Evolutionary conservation across 2,888 invertebrate genomes (phyloP), one percentile per base, ranked within the genome.

Genomic region (Euclidia mi): DNA sequence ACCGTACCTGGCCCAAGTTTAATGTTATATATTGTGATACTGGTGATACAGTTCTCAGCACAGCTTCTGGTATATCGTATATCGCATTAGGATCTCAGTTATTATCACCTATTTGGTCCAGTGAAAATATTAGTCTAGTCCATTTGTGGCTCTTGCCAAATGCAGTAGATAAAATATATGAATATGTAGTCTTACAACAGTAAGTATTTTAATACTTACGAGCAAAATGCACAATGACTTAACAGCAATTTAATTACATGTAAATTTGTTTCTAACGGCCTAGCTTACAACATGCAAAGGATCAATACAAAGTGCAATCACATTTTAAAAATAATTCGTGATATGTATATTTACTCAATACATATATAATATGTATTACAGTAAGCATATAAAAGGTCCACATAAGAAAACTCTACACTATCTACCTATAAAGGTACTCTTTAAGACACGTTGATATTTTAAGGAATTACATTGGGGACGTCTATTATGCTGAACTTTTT

Each of bases 401-500:
- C 62, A 62, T 78, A 80, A 78, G 76, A 81, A 82, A 78, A 69
- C 29, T 66, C 76, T 74, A 74, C 71, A 72, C 81, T 87, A 88
- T 76, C 82, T 89, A 90, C 84, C 86, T 90, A 90, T 82, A 81
- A 90, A 93, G 92, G 92, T 92, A 92, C 92, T 88, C 76, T 79
- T 34, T 92, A 92, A 92, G 92, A 92, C 93, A 94, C 92, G 88
- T 89, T 85, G 85, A 56, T 82, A 86, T 79, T 85, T 79, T 63
- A 78, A 82, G 81, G 81, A 81, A 76, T 78, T 71, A 76, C 70
- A 73, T 79, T 76, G 72, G 72, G 62, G 72, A 67, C 64, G 70
- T 62, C 61, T 51, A 72, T 25, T 38, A 92, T 92, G 93, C 93
- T 94, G 94, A 93, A 94, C 93, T 92, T 92, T 92, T 92, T 85